Evolutionary conservation across 1,140 invertebrate genomes (phyloP), one percentile per base, ranked within the genome.

Genomic region (Bombus sylvicola): DNA sequence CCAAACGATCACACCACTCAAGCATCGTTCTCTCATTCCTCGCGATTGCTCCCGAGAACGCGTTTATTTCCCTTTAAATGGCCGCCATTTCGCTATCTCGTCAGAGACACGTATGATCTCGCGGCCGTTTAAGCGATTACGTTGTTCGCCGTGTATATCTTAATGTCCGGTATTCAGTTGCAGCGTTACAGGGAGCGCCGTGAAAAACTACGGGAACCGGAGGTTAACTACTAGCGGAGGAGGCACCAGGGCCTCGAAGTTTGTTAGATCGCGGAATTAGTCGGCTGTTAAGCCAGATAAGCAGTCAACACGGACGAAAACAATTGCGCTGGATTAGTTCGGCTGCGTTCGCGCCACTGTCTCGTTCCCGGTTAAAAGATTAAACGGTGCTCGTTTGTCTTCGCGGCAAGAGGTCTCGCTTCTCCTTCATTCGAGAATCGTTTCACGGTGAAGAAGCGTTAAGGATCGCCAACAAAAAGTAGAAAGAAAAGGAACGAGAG

Each of bases 241-340:
- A 81, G 78, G 71, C 88, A 71, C 80, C 75, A n/a, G 87, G 91
- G 92, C 88, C 88, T 92, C 89, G 89, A 94, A 94, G 87, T 95
- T 94, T 91, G 91, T 92, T 93, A 92, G 91, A 94, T 93, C 90
- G 88, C 87, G 85, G 92, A 95, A 93, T 95, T 94, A 95, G 94
- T 95, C 94, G 93, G 91, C 94, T 92, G 94, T 95, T 95, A 94
- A 94, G 92, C 93, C 92, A 92, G 94, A 95, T 95, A 95, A 95
- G 94, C 93, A 94, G 92, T 87, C 90, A 93, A 94, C 94, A 94
- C 92, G 93, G 88, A 91, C 86, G 93, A 93, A 94, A 95, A 94
- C 94, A 94, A 93, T 94, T 94, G 91, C 90, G 78, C 88, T 89
- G 91, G 91, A 94, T 92, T 93, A 91, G 77, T 81, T 85, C 87